Evolutionary conservation across 2,113 vertebrate genomes (phyloP).

Genomic region (Psilopsiagon aurifrons): DNA sequence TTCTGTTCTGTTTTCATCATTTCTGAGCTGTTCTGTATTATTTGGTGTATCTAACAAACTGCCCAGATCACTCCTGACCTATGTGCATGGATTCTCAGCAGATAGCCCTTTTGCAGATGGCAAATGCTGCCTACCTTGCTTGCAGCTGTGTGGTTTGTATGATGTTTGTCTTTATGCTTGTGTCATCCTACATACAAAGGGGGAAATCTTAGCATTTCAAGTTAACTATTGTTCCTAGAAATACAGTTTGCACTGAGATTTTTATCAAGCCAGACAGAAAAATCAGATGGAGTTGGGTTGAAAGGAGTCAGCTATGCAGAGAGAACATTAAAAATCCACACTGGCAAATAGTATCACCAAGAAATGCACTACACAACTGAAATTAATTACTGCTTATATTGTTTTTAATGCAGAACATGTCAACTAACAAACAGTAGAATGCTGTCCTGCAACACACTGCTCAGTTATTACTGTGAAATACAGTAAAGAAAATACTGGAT

Average conservation of each 20-base stretch:
- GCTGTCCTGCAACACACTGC: background rate
- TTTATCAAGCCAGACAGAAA: background rate
- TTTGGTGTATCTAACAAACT: background rate
- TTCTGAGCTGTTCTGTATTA: background rate
- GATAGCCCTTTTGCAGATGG: background rate
- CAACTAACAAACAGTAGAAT: background rate
- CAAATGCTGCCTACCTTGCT: background rate
- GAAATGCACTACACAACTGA: background rate
- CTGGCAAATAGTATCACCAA: background rate
- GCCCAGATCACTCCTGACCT: accelerated
- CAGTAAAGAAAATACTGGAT: background rate
- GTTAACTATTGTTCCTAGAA: background rate
- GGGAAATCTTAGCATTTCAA: background rate
- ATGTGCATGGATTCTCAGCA: background rate
- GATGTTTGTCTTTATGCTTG: background rate
- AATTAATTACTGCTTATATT: background rate
- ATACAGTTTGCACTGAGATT: background rate
- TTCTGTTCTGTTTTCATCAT: background rate
- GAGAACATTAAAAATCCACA: background rate
- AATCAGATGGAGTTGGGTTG: background rate
- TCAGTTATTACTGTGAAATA: background rate
- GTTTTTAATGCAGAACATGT: background rate
- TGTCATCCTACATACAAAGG: background rate
- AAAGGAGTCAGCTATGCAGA: background rate
- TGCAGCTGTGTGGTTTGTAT: background rate